Percentiles rank a stretch among this genome's conserved stretches.
These are phyloP conservation scores for Peromyscus melanophrys DNA, from an alignment of 2,797 vertebrate genomes.

Conservation along the genomic window DNA sequence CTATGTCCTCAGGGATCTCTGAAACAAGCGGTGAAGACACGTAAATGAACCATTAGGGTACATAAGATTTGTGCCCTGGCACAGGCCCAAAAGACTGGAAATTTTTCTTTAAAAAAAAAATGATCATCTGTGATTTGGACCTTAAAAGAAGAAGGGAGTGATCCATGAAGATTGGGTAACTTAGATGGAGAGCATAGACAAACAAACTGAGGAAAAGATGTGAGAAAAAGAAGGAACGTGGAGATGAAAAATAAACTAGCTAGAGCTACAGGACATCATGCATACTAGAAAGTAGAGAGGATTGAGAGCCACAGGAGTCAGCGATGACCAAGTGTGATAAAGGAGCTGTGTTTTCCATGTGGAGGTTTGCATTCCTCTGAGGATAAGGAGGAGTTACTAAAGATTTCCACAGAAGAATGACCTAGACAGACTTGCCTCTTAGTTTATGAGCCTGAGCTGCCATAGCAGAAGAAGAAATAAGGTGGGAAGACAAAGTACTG, in stretches of 20 bases:
- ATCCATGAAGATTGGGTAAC: not conserved
- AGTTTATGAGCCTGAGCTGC: not conserved
- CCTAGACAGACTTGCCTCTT: not conserved
- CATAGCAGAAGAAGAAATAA: not conserved
- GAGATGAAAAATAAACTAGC: not conserved
- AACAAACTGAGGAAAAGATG: not conserved
- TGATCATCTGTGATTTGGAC: not conserved
- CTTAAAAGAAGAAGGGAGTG: not conserved
- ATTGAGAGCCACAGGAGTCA: accelerated
- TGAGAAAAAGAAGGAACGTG: not conserved
- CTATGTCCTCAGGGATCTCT: not conserved
- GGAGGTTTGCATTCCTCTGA: not conserved
- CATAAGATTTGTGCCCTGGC: not conserved
- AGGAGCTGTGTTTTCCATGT: accelerated
- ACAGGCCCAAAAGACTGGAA: not conserved
- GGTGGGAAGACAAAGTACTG: not conserved
- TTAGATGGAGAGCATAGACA: not conserved
- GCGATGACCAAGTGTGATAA: not conserved
- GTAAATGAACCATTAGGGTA: not conserved
- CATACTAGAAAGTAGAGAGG: accelerated
- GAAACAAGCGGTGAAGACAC: not conserved
- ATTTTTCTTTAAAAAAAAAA: not conserved
- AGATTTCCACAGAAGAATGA: not conserved
- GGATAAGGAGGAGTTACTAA: not conserved
- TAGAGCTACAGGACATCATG: accelerated